phyloP scores from a whole-genome alignment of 1,140 invertebrate species.

The Probaryconus sp. region DNA sequence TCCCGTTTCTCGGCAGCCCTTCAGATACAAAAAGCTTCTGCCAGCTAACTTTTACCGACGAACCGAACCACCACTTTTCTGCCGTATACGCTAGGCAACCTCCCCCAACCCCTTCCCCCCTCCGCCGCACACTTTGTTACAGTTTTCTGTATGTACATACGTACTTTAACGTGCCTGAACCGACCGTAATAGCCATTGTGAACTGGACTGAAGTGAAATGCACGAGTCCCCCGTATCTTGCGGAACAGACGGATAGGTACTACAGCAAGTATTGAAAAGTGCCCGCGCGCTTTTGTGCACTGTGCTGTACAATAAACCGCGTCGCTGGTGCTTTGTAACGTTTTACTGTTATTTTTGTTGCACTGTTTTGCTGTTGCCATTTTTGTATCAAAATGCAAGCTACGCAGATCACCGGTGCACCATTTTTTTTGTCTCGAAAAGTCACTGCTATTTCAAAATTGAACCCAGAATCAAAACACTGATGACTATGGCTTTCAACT shows the following conservation, averaged over 20 bases:
- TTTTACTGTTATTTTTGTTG: slow-evolving; percentile 49
- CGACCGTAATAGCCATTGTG: slow-evolving; percentile 61
- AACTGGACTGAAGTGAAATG: slow-evolving; percentile 61
- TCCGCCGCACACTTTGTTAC: slow-evolving; percentile 22
- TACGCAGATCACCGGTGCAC: slow-evolving; percentile 2
- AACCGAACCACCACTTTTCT: slow-evolving; percentile 50
- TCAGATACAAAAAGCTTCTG: slow-evolving; percentile 64
- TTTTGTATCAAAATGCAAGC: slow-evolving; percentile 28
- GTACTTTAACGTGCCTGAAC: slow-evolving; percentile 51
- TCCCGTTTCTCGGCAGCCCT: slow-evolving; percentile 52
- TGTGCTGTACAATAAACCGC: slow-evolving; percentile 48
- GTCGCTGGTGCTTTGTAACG: slow-evolving; percentile 52
- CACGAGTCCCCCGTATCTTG: slow-evolving; percentile 55
- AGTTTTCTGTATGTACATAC: slow-evolving; percentile 54
- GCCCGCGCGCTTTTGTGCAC: slow-evolving; percentile 49
- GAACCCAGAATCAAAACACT: slow-evolving; percentile 6
- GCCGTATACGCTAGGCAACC: slow-evolving; percentile 36
- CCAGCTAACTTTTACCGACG: slow-evolving; percentile 61
- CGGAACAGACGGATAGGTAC: slow-evolving; percentile 55
- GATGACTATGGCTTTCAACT: not conserved
- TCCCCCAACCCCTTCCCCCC: too few relatives aligned
- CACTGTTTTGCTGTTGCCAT: slow-evolving; percentile 9
- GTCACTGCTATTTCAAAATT: slow-evolving; percentile 10
- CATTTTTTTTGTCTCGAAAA: slow-evolving; percentile 1
- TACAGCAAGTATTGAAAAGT: slow-evolving; percentile 51